These are phyloP conservation scores for Rhombomys opimus DNA, from an alignment of 2,113 vertebrate genomes.

Conservation along the genomic window DNA sequence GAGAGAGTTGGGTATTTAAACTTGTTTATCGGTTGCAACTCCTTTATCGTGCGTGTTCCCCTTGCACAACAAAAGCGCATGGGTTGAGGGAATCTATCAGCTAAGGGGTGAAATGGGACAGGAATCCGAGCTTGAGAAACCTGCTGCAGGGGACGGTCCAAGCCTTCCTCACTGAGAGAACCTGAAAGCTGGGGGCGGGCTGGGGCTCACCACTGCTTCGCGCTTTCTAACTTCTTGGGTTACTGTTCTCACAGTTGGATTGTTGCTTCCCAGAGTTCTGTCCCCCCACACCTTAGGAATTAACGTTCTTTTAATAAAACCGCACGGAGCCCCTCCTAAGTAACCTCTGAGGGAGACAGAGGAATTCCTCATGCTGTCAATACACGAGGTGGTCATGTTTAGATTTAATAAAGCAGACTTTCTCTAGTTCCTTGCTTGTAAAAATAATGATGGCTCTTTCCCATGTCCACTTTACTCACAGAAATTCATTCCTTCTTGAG, in stretches of 20 bases:
- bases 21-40: constrained; percentile 75
- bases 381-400: constrained; percentile 44
- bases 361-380: constrained; percentile 23
- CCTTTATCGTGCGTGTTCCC: constrained; percentile 75
- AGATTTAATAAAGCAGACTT: constrained; percentile 48
- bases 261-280: constrained; percentile 68
- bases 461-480: constrained; percentile 54
- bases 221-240: constrained; percentile 52
- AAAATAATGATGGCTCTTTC: constrained; percentile 53
- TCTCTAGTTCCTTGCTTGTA: constrained; percentile 59
- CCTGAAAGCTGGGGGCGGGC: constrained; percentile 50
- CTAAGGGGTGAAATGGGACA: constrained; percentile 80
- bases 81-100: constrained; percentile 67
- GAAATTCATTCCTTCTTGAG: constrained; percentile 62
- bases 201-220: constrained; percentile 38
- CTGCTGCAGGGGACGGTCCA: constrained; percentile 82
- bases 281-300: constrained; percentile 47
- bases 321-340: not conserved
- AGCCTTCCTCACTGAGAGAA: constrained; percentile 69
- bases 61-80: constrained; percentile 59
- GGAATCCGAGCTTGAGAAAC: constrained; percentile 84
- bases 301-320: constrained; percentile 39
- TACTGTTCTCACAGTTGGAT: constrained; percentile 57
- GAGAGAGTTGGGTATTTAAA: constrained; percentile 71
- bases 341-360: constrained; percentile 52